Evolutionary conservation across 1,140 invertebrate genomes (phyloP), one percentile per base, ranked within the genome.

Genomic region (Muscidifurax raptorellus): DNA sequence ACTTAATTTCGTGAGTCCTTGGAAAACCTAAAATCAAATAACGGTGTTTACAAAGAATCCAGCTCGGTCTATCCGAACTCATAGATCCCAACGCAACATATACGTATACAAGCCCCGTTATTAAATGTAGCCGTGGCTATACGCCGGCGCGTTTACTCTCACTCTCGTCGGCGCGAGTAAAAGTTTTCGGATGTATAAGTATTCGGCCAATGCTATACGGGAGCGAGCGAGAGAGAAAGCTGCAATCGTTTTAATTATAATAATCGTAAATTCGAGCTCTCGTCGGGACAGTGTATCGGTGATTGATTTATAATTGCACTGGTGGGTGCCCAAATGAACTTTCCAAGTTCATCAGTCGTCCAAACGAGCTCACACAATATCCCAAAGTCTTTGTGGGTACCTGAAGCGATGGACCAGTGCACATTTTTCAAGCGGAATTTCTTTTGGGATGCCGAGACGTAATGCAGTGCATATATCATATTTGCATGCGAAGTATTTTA

Each of bases 101-200:
- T 59, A 22, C 15, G n/a, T 4, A 22, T 59, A 59, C n/a, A 59
- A 59, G 52, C 18, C 52, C 18, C 52, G 44, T 6, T 59, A n/a
- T 18, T 59, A 47, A n/a, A 66, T 18, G 18, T 66, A n/a, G 25
- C 64, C 64, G n/a, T 10, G 18, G 64, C 4, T 64, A 27, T 66
- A 9, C 64, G 25, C 71, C 30, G 18, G 27, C 75, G 28, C 82
- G 76, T 74, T 77, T 18, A 59, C 82, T 83, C 77, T 74, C 83
- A 72, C 75, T 83, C 30, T 27, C 74, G n/a, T 30, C 47, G 5
- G 28, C 1, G 44, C 22, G 74, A 32, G 79, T 80, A 80, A 71
- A 71, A 80, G 79, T 80, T 47, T 71, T 80, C 27, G n/a, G 40
- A 40, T 52, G 25, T 32, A 13, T 25, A 28, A 27, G 59, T 10